phyloP scores from a whole-genome alignment of 2,888 invertebrate species.

The Oligia strigilis region DNA sequence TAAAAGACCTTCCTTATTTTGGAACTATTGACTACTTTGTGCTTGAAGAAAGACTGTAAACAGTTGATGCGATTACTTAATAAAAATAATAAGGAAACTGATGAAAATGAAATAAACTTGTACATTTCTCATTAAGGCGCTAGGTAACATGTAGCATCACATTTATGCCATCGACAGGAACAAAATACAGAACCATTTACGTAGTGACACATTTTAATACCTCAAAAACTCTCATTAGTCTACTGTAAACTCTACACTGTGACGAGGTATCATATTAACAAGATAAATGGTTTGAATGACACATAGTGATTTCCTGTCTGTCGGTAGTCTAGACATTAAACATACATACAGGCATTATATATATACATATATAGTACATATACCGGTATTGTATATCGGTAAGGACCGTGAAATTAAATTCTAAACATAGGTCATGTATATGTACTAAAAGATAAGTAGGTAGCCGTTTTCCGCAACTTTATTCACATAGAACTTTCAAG shows the following conservation, averaged over 20 bases:
- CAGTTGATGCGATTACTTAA: too few species aligned
- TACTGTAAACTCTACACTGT: slow-evolving; percentile 57
- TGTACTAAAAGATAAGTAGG: not conserved
- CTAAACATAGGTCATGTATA: slow-evolving; percentile 4
- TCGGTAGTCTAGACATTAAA: slow-evolving; percentile 71
- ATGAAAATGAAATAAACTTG: too few species aligned
- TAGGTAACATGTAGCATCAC: not conserved
- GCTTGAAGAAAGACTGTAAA: too few species aligned
- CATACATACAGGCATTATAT: slow-evolving; percentile 27
- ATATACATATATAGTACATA: slow-evolving; percentile 2
- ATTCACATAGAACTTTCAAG: not conserved
- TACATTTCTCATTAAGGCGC: not conserved
- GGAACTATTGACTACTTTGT: not conserved
- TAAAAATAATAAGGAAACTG: too few species aligned
- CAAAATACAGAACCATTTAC: too few species aligned
- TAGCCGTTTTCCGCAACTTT: not conserved
- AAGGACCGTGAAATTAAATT: slow-evolving; percentile 47
- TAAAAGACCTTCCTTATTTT: not conserved
- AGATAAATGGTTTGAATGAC: slow-evolving; percentile 63
- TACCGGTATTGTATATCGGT: slow-evolving; percentile 15
- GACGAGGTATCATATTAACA: slow-evolving; percentile 62
- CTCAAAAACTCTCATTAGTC: not conserved
- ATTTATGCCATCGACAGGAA: not conserved
- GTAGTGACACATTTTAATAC: not conserved
- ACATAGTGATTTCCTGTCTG: slow-evolving; percentile 71